phyloP scores from a whole-genome alignment of 2,888 invertebrate species.

The Frankliniella intonsa region DNA sequence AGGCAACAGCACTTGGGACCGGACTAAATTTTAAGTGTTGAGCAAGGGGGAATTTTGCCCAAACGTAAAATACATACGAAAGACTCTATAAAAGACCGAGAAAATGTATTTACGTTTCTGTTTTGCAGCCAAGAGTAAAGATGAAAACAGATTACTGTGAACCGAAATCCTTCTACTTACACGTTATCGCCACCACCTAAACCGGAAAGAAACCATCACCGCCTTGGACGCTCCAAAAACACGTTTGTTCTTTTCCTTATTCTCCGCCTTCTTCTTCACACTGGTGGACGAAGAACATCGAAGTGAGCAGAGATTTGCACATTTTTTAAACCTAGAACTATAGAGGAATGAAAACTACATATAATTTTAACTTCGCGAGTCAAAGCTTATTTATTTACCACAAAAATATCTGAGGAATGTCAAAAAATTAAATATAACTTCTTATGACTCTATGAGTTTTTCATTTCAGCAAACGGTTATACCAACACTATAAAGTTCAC shows the following conservation, averaged over 20 bases:
- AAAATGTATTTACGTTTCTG: not conserved
- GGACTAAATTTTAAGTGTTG: too few relatives aligned
- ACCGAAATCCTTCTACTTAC: not conserved
- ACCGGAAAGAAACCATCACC: constrained; percentile 15
- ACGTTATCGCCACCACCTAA: constrained; percentile 16
- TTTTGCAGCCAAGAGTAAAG: not conserved
- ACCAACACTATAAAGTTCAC: too few relatives aligned
- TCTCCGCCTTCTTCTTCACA: not conserved
- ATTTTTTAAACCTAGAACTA: not conserved
- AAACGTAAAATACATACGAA: not conserved
- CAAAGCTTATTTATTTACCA: too few relatives aligned
- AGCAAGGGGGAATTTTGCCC: not conserved
- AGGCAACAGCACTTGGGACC: too few relatives aligned
- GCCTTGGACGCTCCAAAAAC: not conserved
- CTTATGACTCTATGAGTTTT: too few relatives aligned
- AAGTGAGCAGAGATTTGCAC: not conserved
- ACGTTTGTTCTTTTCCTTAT: not conserved
- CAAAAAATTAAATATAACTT: too few relatives aligned
- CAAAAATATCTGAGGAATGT: too few relatives aligned
- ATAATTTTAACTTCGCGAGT: too few relatives aligned
- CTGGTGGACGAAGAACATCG: not conserved
- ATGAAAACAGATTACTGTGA: not conserved
- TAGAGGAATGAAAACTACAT: not conserved
- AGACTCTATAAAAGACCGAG: not conserved
- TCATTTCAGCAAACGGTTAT: too few relatives aligned